Conservation (phyloP, 2,113 vertebrate species). For the Crotophaga sulcirostris region DNA sequence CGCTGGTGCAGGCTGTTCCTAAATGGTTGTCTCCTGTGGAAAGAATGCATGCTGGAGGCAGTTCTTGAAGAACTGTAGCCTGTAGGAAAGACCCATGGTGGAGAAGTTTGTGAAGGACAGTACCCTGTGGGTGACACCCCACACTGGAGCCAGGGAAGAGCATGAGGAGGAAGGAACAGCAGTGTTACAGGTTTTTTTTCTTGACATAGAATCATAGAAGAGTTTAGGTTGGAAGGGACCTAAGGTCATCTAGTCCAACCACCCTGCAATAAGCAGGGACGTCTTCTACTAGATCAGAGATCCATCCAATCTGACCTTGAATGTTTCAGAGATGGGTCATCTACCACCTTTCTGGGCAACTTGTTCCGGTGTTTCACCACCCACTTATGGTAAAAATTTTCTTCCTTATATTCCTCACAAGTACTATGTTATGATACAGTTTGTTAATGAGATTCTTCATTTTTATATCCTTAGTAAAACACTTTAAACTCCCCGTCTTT, state of each 20-base stretch:
- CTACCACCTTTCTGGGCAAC: too few relatives aligned
- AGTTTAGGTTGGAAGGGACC: too few relatives aligned
- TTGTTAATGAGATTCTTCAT: not conserved
- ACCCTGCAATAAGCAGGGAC: too few relatives aligned
- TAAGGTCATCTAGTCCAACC: too few relatives aligned
- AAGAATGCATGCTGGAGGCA: not conserved
- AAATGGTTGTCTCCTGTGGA: not conserved
- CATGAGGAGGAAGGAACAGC: not conserved
- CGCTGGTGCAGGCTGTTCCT: rapidly evolving
- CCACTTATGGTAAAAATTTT: too few relatives aligned
- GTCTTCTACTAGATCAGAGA: too few relatives aligned
- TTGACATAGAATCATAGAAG: not conserved
- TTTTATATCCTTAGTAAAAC: not conserved
- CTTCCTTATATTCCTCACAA: too few relatives aligned
- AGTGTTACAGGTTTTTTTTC: not conserved
- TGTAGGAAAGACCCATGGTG: not conserved
- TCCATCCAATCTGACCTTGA: too few relatives aligned
- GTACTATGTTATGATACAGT: not conserved
- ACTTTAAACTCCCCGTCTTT: not conserved
- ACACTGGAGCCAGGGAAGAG: not conserved
- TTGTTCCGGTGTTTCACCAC: too few relatives aligned
- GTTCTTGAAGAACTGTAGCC: not conserved
- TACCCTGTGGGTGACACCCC: not conserved
- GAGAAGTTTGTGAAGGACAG: not conserved
- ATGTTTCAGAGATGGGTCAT: too few relatives aligned